Evolutionary conservation across 2,888 invertebrate genomes (phyloP).

Genomic region (Melinopterus prodromus): DNA sequence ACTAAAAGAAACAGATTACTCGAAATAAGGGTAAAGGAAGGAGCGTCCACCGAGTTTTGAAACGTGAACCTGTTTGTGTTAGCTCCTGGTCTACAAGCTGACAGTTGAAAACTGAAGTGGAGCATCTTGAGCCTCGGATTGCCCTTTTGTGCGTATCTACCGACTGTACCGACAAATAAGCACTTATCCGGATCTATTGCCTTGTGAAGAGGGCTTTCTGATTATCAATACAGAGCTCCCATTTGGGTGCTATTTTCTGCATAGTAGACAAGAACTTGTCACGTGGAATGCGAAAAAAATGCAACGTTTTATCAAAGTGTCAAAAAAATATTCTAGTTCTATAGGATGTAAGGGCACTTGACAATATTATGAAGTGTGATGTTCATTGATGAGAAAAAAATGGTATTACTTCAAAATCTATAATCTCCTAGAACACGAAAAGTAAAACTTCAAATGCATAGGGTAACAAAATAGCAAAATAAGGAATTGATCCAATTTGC

Average conservation of each 20-base stretch:
- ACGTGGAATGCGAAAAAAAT: background rate
- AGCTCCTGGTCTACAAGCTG: background rate
- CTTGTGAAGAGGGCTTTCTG: background rate
- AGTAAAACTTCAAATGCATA: too few relatives aligned
- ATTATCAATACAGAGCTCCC: background rate
- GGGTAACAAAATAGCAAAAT: too few relatives aligned
- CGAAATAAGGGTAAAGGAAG: background rate
- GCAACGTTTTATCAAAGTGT: background rate
- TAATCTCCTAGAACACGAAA: too few relatives aligned
- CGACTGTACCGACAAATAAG: background rate
- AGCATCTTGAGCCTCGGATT: background rate
- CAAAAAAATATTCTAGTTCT: background rate
- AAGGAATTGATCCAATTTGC: too few relatives aligned
- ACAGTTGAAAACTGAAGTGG: conserved; percentile 4
- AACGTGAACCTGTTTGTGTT: background rate
- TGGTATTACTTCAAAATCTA: too few relatives aligned
- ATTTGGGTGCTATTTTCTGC: background rate
- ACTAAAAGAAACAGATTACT: background rate
- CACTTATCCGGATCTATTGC: background rate
- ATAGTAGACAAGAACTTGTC: background rate
- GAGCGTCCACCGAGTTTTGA: background rate
- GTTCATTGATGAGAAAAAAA: too few relatives aligned
- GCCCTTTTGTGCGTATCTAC: background rate
- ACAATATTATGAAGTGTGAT: background rate
- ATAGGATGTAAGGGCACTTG: background rate